Conservation (phyloP, 2,113 vertebrate species). For the Sceloporus tristichus region DNA sequence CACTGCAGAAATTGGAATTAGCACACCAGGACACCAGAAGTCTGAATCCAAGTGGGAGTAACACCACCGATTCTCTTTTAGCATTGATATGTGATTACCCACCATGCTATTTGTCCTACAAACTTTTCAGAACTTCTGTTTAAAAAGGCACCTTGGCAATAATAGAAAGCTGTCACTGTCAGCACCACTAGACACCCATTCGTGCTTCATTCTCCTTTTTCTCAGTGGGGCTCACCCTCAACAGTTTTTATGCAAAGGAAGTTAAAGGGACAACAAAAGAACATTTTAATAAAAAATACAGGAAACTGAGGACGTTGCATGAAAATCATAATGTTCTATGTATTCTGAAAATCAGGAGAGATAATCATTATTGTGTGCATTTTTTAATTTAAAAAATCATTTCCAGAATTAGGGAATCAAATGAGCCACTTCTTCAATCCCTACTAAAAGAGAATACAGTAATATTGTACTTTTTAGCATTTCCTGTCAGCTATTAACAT, state of each 20-base stretch:
- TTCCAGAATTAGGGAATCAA: neutral
- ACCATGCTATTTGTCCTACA: constrained; percentile 1
- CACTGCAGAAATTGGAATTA: neutral
- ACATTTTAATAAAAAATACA: neutral
- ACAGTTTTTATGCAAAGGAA: accelerated
- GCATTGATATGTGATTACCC: neutral
- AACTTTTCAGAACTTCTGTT: constrained; percentile 32
- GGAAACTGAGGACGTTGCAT: neutral
- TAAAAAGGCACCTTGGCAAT: constrained; percentile 6
- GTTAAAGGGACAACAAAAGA: neutral
- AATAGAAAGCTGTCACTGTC: constrained; percentile 14
- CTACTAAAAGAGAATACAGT: constrained; percentile 13
- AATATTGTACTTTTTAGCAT: constrained; percentile 12
- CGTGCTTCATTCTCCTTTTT: constrained; percentile 26
- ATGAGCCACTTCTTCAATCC: constrained; percentile 5
- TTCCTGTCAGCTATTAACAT: constrained; percentile 22
- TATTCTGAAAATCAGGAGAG: constrained; percentile 21
- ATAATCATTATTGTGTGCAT: neutral
- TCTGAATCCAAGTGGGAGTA: neutral
- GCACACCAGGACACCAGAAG: neutral
- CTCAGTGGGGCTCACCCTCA: neutral
- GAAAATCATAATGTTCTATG: neutral
- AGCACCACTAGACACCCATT: neutral
- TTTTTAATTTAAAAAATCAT: neutral
- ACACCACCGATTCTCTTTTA: neutral